Evolutionary conservation across 2,888 invertebrate species (phyloP), one percentile per base, ranked within the genome.

Genomic region (Acanthococcus lagerstroemiae): DNA sequence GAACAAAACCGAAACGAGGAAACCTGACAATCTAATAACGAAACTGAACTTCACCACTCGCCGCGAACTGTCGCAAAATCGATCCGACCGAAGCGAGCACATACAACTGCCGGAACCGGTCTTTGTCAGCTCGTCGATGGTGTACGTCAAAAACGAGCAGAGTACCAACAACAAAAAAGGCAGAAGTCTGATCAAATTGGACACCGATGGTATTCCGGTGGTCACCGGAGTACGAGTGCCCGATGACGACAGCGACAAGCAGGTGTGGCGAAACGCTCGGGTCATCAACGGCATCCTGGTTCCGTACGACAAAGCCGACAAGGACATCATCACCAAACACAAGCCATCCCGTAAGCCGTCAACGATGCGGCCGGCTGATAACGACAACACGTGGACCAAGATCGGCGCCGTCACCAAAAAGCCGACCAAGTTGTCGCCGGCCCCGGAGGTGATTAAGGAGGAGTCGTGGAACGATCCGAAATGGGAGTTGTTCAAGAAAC

Each of bases 231-330:
- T 88, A 0, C 81, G 91, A 67, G 85, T 90, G 46, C 91, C 91
- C 0, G 92, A 93, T 73, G 88, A 90, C 70, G 87, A 88, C 66
- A 84, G 85, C 56, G 89, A 90, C 72, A 85, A 84, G 24, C 87
- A 88, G 74, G 86, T 85, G 0, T 92, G 91, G 91, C 81, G 92
- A 65, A 92, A 92, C 76, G 92, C 91, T 0, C 80, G 91, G 69
- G 90, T 92, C 15, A 88, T 92, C 54, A 90, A 92, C 73, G 88
- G 89, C 65, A 84, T 88, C 74, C 76, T 92, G 57, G 80, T 87
- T 54, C 87, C 88, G 19, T 87, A 88, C 24, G 70, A 70, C 45
- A 71, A 71, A 58, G 52, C 56, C 2, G 68, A 68, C 17, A 69
- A 67, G 22, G 63, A 70, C 7, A 52, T 52, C 1, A 7, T 50